phyloP scores from a whole-genome alignment of 2,113 vertebrate species.

The Sterna hirundo region DNA sequence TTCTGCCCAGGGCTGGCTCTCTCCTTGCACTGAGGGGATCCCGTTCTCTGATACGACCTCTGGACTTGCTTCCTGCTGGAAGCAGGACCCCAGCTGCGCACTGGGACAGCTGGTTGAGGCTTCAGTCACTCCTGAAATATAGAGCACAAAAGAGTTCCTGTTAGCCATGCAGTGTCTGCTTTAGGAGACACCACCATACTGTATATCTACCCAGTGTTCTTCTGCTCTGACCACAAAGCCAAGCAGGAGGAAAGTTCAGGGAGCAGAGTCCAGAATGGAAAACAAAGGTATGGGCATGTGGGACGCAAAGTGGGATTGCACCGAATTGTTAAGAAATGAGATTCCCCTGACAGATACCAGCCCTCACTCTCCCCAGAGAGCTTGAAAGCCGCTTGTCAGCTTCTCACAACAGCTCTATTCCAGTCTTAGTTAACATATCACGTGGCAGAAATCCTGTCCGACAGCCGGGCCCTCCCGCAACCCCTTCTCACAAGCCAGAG shows the following conservation, averaged over 20 bases:
- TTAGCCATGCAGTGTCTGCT: not conserved
- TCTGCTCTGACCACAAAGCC: not conserved
- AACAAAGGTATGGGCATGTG: not conserved
- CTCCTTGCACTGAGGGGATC: not conserved
- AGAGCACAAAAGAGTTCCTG: not conserved
- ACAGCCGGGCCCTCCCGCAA: not conserved
- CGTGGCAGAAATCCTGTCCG: not conserved
- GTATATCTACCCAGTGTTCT: fast-evolving
- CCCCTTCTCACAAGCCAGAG: not conserved
- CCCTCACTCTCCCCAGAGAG: not conserved
- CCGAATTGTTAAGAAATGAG: not conserved
- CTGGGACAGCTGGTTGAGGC: not conserved
- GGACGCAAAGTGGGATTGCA: not conserved
- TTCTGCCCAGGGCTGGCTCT: conserved; percentile 17
- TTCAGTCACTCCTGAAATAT: not conserved
- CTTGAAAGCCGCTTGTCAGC: not conserved
- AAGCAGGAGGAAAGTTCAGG: not conserved
- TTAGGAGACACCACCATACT: not conserved
- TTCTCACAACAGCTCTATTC: not conserved
- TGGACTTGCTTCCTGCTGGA: not conserved
- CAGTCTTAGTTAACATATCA: not conserved
- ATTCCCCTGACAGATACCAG: not conserved
- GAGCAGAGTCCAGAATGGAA: not conserved
- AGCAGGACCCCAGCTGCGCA: not conserved
- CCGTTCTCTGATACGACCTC: not conserved